phyloP scores from a whole-genome alignment of 2,113 vertebrate species.

The Boleophthalmus pectinirostris region DNA sequence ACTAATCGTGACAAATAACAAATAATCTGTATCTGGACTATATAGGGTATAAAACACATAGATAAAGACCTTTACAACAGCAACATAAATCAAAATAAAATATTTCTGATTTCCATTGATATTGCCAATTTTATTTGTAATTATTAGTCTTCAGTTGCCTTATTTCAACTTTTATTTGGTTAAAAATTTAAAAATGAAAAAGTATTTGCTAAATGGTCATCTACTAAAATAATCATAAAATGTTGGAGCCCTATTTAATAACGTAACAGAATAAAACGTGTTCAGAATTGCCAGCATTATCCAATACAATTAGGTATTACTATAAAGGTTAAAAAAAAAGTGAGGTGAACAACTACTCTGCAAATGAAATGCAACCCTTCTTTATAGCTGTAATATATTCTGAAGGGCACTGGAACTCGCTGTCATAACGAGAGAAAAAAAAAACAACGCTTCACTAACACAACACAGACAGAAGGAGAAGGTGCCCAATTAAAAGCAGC shows the following conservation, averaged over 20 bases:
- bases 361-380: conserved; percentile 20
- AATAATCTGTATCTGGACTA: too few species aligned
- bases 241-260: not conserved
- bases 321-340: not conserved
- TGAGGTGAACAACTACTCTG: not conserved
- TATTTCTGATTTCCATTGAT: too few species aligned
- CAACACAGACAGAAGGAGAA: conserved; percentile 35
- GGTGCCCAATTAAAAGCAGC: conserved; percentile 59
- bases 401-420: conserved; percentile 16
- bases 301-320: conserved; percentile 3
- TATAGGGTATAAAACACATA: too few species aligned
- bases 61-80: too few species aligned
- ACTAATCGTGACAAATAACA: too few species aligned
- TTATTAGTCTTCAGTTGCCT: too few species aligned
- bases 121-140: too few species aligned
- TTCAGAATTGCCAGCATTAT: not conserved
- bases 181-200: too few species aligned
- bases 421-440: conserved; percentile 21
- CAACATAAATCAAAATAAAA: too few species aligned
- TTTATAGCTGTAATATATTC: conserved; percentile 11
- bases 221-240: too few species aligned
- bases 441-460: conserved; percentile 23
- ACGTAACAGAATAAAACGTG: not conserved
- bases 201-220: too few species aligned
- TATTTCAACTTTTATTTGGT: too few species aligned